Percentiles rank a stretch among this genome's conserved stretches.
Evolutionary conservation across 1,140 invertebrate genomes (phyloP).

Genomic region (Onthophagus taurus): DNA sequence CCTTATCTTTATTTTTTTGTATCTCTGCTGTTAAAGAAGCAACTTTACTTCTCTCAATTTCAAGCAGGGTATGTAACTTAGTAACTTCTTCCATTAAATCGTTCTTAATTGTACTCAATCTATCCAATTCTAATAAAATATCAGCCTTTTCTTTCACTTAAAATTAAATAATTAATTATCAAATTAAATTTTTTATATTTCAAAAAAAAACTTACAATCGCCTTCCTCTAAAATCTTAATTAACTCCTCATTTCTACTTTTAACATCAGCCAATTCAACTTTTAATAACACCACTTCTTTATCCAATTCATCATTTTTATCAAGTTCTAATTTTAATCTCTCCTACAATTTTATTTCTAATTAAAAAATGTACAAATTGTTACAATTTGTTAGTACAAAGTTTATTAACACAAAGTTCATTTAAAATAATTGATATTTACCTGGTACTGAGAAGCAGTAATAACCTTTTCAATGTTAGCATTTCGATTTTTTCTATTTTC

Average conservation of each 20-base stretch:
- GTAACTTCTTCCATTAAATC: constrained; percentile 64
- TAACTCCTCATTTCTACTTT: constrained; percentile 66
- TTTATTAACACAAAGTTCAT: not conserved
- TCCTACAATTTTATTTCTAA: too few species aligned
- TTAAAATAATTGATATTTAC: constrained; percentile 15
- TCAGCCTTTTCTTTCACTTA: constrained; percentile 71
- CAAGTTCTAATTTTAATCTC: constrained; percentile 55
- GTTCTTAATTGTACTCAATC: constrained; percentile 56
- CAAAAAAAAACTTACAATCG: constrained; percentile 54
- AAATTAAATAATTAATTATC: constrained; percentile 22
- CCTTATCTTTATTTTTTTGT: constrained; percentile 14
- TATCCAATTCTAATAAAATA: constrained; percentile 63
- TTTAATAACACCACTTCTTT: constrained; percentile 52
- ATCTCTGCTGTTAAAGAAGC: constrained; percentile 11
- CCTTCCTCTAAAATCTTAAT: constrained; percentile 67
- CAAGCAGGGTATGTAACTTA: constrained; percentile 58
- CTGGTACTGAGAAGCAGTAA: constrained; percentile 30
- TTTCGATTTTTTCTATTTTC: constrained; percentile 41
- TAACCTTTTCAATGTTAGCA: constrained; percentile 30
- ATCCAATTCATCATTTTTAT: constrained; percentile 51
- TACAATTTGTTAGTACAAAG: too few species aligned
- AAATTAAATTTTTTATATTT: not conserved
- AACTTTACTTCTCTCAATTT: constrained; percentile 68
- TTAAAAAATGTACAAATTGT: too few species aligned
- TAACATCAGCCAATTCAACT: constrained; percentile 60